Evolutionary conservation across 2,888 invertebrate species (phyloP).

Genomic region (Sarcophaga variegata): DNA sequence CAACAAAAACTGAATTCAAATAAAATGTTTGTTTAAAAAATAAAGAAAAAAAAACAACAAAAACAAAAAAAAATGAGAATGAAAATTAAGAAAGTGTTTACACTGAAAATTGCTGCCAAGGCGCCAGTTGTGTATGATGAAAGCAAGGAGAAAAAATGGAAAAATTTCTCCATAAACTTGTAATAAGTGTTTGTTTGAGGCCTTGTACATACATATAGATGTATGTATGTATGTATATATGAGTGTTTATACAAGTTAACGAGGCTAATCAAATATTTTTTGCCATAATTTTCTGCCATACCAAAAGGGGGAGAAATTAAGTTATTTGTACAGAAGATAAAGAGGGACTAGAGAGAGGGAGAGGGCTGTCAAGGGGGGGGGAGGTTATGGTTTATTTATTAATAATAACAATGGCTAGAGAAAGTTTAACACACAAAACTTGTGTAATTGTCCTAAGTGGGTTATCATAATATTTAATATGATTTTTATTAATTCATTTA

Average conservation of each 20-base stretch:
- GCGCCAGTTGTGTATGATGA: slow-evolving; percentile 53
- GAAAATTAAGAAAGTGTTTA: slow-evolving; percentile 41
- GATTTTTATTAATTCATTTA: slow-evolving; percentile 59
- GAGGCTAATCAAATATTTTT: slow-evolving; percentile 64
- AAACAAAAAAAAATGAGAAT: background rate
- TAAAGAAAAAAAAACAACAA: slow-evolving; percentile 11
- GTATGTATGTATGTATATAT: background rate
- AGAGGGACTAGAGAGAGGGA: background rate
- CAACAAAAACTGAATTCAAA: background rate
- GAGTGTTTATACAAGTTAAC: slow-evolving; percentile 15
- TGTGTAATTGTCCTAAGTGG: slow-evolving; percentile 57
- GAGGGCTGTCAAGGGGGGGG: no score
- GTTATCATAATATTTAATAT: slow-evolving; percentile 66
- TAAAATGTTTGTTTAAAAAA: slow-evolving; percentile 23
- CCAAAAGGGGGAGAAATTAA: background rate
- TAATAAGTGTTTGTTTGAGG: background rate
- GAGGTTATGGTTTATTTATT: background rate
- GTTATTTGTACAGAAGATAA: background rate
- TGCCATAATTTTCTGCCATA: slow-evolving; percentile 43
- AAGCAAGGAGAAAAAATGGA: background rate
- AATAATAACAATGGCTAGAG: slow-evolving; percentile 2
- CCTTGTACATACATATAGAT: background rate
- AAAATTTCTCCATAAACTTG: background rate
- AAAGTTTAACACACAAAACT: slow-evolving; percentile 26
- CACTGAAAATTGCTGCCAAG: slow-evolving; percentile 30